These are phyloP conservation scores for Bolborhynchus lineola DNA, from an alignment of 2,113 vertebrate species.

Conservation along the genomic window DNA sequence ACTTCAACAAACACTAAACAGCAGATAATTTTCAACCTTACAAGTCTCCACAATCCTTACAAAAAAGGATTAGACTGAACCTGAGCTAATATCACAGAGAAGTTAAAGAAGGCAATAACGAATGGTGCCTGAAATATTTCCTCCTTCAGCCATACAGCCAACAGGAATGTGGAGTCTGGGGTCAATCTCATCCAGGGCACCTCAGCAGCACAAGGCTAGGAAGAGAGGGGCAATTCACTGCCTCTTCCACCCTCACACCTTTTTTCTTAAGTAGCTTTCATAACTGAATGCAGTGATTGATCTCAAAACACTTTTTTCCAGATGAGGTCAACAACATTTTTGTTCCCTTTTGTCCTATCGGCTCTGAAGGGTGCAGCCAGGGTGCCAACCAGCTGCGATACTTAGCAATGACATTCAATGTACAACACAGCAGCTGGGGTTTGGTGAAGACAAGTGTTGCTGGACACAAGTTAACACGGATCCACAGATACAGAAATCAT, in stretches of 20 bases:
- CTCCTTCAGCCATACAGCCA: background rate
- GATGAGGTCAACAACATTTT: background rate
- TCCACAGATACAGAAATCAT: background rate
- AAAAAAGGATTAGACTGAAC: background rate
- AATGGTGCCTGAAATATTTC: background rate
- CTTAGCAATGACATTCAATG: fast-evolving
- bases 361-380: background rate
- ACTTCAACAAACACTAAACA: fast-evolving
- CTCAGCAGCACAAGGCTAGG: background rate
- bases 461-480: background rate
- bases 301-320: background rate
- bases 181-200: background rate
- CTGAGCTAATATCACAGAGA: background rate
- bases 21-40: background rate
- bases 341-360: no score
- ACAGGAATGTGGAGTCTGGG: background rate
- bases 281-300: background rate
- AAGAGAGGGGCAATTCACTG: background rate
- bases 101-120: background rate
- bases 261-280: background rate
- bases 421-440: background rate
- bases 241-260: background rate
- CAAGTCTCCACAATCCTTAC: background rate
- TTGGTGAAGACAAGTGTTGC: background rate
- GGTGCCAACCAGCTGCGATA: background rate